These are phyloP conservation scores for Pionites leucogaster DNA, from an alignment of 2,113 vertebrate species.

Conservation along the genomic window DNA sequence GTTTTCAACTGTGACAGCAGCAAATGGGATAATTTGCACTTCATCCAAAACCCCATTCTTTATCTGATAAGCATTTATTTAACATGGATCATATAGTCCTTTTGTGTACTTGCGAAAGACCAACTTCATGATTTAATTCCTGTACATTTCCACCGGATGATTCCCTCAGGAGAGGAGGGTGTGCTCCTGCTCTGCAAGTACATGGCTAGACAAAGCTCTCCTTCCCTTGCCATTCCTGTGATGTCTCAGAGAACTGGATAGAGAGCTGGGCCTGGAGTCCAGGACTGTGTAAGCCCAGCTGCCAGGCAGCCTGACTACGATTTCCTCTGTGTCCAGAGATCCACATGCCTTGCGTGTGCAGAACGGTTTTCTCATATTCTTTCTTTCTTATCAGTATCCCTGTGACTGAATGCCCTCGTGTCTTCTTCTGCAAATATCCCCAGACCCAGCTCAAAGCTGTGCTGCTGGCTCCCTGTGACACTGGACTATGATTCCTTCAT, in stretches of 20 bases:
- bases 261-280: neutral
- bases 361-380: neutral
- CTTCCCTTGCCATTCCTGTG: neutral
- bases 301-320: neutral
- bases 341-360: neutral
- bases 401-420: neutral
- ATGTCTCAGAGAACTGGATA: neutral
- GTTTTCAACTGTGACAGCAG: neutral
- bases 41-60: neutral
- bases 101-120: neutral
- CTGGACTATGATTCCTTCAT: neutral
- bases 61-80: neutral
- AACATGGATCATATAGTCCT: neutral
- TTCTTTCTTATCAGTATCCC: neutral
- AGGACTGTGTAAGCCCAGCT: neutral
- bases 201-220: neutral
- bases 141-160: neutral
- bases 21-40: neutral
- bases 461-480: neutral
- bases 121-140: neutral
- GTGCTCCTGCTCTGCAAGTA: neutral
- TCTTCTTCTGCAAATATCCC: neutral
- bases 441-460: neutral
- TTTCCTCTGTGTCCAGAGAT: neutral
- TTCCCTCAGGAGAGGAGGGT: neutral